These are phyloP conservation scores for Mus minutoides DNA, from an alignment of 2,797 vertebrate species.

Conservation along the genomic window DNA sequence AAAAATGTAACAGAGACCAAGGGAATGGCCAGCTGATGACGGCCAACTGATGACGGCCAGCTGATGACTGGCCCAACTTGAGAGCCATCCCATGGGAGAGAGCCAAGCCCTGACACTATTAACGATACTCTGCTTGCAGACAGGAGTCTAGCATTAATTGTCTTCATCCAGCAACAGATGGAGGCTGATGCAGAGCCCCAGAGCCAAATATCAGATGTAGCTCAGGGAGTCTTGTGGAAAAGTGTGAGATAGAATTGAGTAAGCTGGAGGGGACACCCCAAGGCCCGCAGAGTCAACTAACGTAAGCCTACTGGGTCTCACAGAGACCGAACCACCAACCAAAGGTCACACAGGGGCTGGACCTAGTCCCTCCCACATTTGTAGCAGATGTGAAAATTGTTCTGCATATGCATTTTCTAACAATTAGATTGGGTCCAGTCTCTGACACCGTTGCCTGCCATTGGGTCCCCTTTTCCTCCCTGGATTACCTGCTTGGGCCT, in stretches of 20 bases:
- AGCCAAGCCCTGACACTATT: not conserved
- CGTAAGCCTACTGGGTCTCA: not conserved
- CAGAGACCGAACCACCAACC: not conserved
- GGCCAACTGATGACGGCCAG: no score
- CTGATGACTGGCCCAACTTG: not conserved
- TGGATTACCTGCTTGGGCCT: not conserved
- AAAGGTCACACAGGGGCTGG: not conserved
- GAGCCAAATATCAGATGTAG: not conserved
- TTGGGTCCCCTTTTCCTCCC: not conserved
- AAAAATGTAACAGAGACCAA: not conserved
- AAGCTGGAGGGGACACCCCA: not conserved
- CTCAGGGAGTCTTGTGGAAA: not conserved
- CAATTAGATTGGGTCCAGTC: not conserved
- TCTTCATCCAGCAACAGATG: not conserved
- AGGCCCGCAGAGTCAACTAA: not conserved
- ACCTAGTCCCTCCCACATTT: not conserved
- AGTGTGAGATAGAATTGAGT: not conserved
- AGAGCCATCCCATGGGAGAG: not conserved
- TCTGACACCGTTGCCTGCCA: not conserved
- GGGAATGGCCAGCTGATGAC: not conserved
- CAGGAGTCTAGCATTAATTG: not conserved
- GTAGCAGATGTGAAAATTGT: not conserved
- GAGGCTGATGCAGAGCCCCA: not conserved
- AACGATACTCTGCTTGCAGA: not conserved
- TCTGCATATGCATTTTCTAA: not conserved